A percentile compares a stretch with the other conserved stretches of the same genome.
Conservation (phyloP, 2,113 vertebrate species). For the Poeciliopsis turrubarensis region DNA sequence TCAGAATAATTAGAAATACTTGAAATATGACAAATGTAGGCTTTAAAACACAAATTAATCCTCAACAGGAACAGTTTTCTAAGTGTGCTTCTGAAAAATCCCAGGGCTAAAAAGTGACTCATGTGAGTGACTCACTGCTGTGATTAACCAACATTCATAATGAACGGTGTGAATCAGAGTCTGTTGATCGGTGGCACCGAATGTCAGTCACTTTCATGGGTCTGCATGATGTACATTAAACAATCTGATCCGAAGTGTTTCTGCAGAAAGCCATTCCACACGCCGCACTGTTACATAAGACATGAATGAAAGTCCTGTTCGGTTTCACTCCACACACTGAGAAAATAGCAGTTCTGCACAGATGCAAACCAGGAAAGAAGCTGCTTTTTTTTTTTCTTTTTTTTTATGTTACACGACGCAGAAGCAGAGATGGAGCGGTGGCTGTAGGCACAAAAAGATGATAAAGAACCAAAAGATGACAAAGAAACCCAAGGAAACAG, state of each 20-base stretch:
- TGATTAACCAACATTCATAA: conserved; percentile 39
- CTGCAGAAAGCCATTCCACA: background rate
- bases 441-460: background rate
- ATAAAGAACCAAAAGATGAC: conserved; percentile 14
- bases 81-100: no score
- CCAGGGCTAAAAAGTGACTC: no score
- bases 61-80: conserved; percentile 3
- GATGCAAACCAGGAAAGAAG: conserved; percentile 13
- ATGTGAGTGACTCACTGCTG: conserved; percentile 27
- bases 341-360: background rate
- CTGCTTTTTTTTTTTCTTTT: background rate
- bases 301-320: background rate
- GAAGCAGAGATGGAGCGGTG: background rate
- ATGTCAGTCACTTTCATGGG: background rate
- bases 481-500: background rate
- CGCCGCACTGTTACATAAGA: background rate
- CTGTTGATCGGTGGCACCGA: background rate
- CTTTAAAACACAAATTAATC: conserved; percentile 18
- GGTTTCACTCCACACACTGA: conserved; percentile 8
- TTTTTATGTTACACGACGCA: conserved; percentile 2
- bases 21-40: background rate
- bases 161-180: conserved; percentile 21
- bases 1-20: background rate
- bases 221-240: background rate
- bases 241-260: background rate